Conservation (phyloP, 2,888 invertebrate species). For the Rutpela maculata region DNA sequence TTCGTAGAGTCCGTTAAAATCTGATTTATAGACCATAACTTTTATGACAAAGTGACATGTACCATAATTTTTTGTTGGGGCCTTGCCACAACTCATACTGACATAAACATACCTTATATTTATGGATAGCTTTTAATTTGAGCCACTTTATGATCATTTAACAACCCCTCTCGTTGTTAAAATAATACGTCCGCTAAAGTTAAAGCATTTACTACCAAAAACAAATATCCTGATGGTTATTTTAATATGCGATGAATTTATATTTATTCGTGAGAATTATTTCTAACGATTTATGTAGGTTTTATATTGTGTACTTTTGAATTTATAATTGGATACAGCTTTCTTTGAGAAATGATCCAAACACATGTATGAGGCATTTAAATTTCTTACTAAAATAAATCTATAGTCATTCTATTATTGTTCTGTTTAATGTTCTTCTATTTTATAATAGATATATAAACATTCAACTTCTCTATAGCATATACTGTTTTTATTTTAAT, state of each 20-base stretch:
- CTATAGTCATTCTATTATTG: slow-evolving; percentile 51
- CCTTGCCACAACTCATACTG: slow-evolving; percentile 66
- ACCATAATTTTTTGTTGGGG: slow-evolving; percentile 67
- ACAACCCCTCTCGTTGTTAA: slow-evolving; percentile 37
- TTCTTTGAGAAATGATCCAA: slow-evolving; percentile 53
- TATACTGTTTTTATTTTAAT: slow-evolving; percentile 45
- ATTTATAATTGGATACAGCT: slow-evolving; percentile 57
- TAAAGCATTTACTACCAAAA: slow-evolving; percentile 32
- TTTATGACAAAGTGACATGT: slow-evolving; percentile 69
- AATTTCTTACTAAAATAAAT: slow-evolving; percentile 56
- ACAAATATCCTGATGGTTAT: slow-evolving; percentile 26
- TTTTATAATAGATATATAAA: slow-evolving; percentile 59
- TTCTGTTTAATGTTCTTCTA: slow-evolving; percentile 60
- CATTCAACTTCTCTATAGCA: slow-evolving; percentile 49
- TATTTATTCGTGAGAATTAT: slow-evolving; percentile 53
- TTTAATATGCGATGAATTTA: slow-evolving; percentile 42
- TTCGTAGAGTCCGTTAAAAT: slow-evolving; percentile 60
- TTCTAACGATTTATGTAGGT: slow-evolving; percentile 52
- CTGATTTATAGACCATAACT: slow-evolving; percentile 70
- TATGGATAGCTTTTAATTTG: slow-evolving; percentile 68
- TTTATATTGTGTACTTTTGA: slow-evolving; percentile 55
- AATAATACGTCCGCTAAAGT: slow-evolving; percentile 25
- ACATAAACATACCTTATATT: slow-evolving; percentile 67
- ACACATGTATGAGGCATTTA: slow-evolving; percentile 52
- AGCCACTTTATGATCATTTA: slow-evolving; percentile 45